Evolutionary conservation across 2,797 vertebrate species (phyloP).

Genomic region (Poecile montanus): DNA sequence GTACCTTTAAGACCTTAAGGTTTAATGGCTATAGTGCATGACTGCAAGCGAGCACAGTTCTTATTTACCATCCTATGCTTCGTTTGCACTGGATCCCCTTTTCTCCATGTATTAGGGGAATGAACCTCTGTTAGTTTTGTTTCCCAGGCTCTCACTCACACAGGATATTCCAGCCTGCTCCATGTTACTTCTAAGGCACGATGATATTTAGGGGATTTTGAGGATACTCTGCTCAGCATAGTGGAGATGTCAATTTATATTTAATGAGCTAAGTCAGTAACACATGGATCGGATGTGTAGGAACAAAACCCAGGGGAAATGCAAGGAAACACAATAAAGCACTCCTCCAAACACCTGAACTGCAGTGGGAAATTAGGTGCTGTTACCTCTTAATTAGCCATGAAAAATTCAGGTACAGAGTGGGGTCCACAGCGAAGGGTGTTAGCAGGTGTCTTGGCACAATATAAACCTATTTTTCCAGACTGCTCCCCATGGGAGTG

Average conservation of each 20-base stretch:
- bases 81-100: constrained; percentile 77
- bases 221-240: constrained; percentile 2
- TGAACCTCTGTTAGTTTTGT: constrained; percentile 62
- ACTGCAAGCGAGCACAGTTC: constrained; percentile 80
- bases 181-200: neutral
- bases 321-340: constrained; percentile 17
- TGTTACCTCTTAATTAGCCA: constrained; percentile 55
- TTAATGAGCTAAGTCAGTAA: constrained; percentile 44
- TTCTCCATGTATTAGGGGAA: constrained; percentile 66
- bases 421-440: neutral
- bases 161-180: neutral
- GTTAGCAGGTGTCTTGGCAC: neutral
- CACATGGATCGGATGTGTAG: constrained; percentile 25
- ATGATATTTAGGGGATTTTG: constrained; percentile 27
- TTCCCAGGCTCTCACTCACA: constrained; percentile 42
- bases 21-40: constrained; percentile 85
- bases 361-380: constrained; percentile 8
- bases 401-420: neutral
- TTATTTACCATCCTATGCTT: constrained; percentile 82
- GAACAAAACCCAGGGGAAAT: constrained; percentile 36
- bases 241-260: constrained; percentile 18
- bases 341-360: constrained; percentile 11
- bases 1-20: constrained; percentile 86
- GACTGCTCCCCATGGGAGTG: neutral
- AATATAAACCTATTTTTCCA: neutral